Evolutionary conservation across 2,797 vertebrate species (phyloP), one percentile per base, ranked within the genome.

Genomic region (Trachurus trachurus): DNA sequence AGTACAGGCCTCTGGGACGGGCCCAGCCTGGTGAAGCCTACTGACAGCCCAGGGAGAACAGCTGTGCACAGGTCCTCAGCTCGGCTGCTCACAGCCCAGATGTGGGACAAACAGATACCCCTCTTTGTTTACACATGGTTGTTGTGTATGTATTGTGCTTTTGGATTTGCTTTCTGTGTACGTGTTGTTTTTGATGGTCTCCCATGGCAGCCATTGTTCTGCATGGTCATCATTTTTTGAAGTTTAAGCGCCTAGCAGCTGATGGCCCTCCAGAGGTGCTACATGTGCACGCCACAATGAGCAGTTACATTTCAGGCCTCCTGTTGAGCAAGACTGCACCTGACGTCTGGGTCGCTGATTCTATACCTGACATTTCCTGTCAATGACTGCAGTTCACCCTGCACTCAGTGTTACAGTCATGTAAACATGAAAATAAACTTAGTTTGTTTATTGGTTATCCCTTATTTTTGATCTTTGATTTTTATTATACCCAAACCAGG

Each of bases 1-100:
- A 81, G 84, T 82, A 16, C 87, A 91, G 89, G 85, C 91, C 93
- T 91, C 8, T 88, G 92, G 89, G 92, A 92, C 80, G 6, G 87
- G 64, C 83, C 86, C 68, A 76, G 89, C 89, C 90, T 92, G 90
- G 89, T 93, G 86, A 93, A 88, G 91, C 79, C 81, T 74, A 83
- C 88, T 90, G 89, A 92, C 90, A 89, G 91, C 85, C 83, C 87
- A 34, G 90, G 87, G 83, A 90, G 85, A 92, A 84, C 92, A 94
- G 94, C 89, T 94, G 93, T 92, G 89, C 88, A 90, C 93, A 90
- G 93, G 93, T 94, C 88, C 86, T 91, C 72, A 54, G 85, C 80
- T 90, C 89, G 78, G 77, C 77, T 9, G 78, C 91, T 86, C 76
- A 17, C 66, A 44, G 80, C 90, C 86, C 92, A 91, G 90, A 94